Base-by-base conservation (phyloP, 2,113 vertebrate species). In the Fulica atra region DNA sequence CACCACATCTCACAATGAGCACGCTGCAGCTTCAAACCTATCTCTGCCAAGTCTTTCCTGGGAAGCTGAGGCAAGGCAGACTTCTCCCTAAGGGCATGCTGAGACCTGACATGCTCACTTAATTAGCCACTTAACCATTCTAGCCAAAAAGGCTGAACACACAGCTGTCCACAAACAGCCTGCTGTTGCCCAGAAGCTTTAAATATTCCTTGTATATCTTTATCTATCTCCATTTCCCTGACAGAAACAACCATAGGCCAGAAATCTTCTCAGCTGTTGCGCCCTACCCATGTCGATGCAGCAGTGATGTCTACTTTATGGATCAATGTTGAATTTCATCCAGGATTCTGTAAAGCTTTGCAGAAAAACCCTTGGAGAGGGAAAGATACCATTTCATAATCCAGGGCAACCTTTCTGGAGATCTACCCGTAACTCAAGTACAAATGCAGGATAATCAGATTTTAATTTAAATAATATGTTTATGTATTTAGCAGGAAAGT, bases 61-160 rank as follows among this genome's bases (percentile, higher is more conserved):
- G 68, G 68, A 94, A 79, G 85, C 69, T 72, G 94, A 94, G 92
- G 64, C 65, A 85, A 1, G 7, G 65, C 54, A 57, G 80, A 40
- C 72, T 92, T 88, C 71, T 81, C 83, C 78, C 88, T 23, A 50
- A 71, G 74, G 93, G 60, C 57, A 26, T 44, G 13, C 89, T 77
- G 77, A 78, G 88, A 94, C 9, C 89, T 77, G 83, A 92, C 91
- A 88, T 85, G 89, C 96, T 96, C 86, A 90, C 91, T 95, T 97
- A 96, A 96, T 97, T 96, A 98, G 93, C 91, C 90, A 86, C 95
- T 93, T 96, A 95, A 68, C 93, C 76, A 56, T 61, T 71, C 81
- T 35, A 83, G 80, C 88, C 96, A 72, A 88, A 97, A 93, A 70
- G 78, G 78, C 79, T 94, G 96, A 97, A 71, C 36, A 61, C 15